These are phyloP conservation scores for Pseudomyrmex pallidus DNA, from an alignment of 1,140 invertebrate species.

Conservation along the genomic window DNA sequence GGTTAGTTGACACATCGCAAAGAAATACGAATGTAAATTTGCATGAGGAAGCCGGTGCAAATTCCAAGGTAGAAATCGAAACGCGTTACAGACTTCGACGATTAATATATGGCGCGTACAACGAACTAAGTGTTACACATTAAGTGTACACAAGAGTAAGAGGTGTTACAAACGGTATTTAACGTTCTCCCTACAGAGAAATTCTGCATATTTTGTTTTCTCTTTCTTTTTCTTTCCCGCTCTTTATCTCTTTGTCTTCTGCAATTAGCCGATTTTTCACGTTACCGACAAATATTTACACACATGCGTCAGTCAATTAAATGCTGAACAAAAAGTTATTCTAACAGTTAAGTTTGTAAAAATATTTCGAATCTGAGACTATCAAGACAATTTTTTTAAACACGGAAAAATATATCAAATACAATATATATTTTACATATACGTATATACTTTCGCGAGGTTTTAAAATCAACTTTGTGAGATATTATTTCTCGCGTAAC, in stretches of 20 bases:
- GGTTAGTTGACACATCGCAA: constrained; percentile 24
- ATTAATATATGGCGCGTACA: constrained; percentile 64
- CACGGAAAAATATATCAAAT: neutral
- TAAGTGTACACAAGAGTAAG: constrained; percentile 55
- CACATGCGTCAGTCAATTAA: neutral
- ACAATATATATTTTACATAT: neutral
- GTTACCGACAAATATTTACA: constrained; percentile 2
- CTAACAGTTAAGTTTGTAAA: too few relatives aligned
- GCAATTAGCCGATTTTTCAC: neutral
- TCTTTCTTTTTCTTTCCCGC: constrained; percentile 20
- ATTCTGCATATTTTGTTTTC: constrained; percentile 50
- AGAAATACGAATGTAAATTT: constrained; percentile 52
- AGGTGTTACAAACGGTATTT: constrained; percentile 72
- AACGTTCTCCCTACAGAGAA: constrained; percentile 50
- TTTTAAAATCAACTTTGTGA: neutral
- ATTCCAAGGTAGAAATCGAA: constrained; percentile 69
- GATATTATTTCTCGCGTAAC: constrained; percentile 2
- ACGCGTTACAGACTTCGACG: constrained; percentile 34
- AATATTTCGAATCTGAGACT: neutral
- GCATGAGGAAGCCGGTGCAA: constrained; percentile 27
- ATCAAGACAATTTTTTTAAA: neutral
- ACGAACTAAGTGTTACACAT: constrained; percentile 36
- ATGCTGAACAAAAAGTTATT: too few relatives aligned
- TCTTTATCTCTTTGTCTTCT: neutral
- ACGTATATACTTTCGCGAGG: neutral